Percentiles rank a stretch among this genome's conserved stretches.
These are phyloP conservation scores for Melanostoma mellinum DNA, from an alignment of 2,888 invertebrate species.

Conservation along the genomic window DNA sequence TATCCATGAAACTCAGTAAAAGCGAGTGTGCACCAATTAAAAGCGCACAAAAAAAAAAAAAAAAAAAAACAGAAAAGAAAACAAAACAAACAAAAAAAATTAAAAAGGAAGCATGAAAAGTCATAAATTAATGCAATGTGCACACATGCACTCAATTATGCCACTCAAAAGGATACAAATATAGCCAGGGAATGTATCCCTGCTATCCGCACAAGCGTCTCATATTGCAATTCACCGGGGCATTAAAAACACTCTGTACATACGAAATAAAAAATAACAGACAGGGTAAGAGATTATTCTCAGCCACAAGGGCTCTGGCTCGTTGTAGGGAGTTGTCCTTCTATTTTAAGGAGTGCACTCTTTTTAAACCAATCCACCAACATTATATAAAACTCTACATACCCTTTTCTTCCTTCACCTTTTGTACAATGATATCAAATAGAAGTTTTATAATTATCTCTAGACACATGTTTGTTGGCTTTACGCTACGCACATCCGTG, in stretches of 20 bases:
- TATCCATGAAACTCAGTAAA: neutral
- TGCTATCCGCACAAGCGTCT: constrained; percentile 47
- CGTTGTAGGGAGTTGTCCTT: constrained; percentile 5
- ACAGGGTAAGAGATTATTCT: constrained; percentile 21
- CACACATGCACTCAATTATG: constrained; percentile 73
- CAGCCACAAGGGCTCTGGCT: constrained; percentile 48
- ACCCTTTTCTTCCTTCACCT: constrained; percentile 3
- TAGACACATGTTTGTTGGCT: constrained; percentile 50
- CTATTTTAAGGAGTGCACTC: neutral
- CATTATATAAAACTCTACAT: neutral
- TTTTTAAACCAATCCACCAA: too few species aligned
- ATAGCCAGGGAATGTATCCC: constrained; percentile 38
- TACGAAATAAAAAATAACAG: neutral
- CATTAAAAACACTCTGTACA: constrained; percentile 63
- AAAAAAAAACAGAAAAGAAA: constrained; percentile 1
- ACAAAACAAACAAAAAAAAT: constrained; percentile 12
- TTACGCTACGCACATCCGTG: constrained; percentile 28
- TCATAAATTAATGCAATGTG: constrained; percentile 71
- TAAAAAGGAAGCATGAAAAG: constrained; percentile 40
- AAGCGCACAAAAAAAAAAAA: constrained; percentile 10
- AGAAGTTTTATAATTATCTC: constrained; percentile 65
- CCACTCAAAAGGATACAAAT: constrained; percentile 69
- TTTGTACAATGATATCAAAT: constrained; percentile 44
- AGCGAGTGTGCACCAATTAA: constrained; percentile 23
- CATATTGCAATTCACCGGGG: constrained; percentile 55